Evolutionary conservation across 2,888 invertebrate genomes (phyloP), one percentile per base, ranked within the genome.

Genomic region (Apantesis nais): DNA sequence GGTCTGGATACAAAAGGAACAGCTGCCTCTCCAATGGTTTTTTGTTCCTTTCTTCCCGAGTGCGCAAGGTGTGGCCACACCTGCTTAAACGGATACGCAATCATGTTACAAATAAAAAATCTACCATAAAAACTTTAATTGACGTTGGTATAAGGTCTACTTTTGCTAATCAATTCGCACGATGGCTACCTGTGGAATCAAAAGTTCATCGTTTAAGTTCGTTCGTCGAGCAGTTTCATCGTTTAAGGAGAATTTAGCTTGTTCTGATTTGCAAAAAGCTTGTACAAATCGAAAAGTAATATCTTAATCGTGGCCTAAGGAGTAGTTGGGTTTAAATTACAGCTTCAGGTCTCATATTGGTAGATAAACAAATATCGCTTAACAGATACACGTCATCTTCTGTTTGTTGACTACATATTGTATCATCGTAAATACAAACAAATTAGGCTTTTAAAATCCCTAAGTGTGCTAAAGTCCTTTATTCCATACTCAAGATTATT

Each of bases 51-150:
- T 83, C 78, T 77, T 80, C 71, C 73, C 74, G 70, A 74, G 73
- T 76, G 78, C 85, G 83, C 90, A 90, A 90, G 90, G 89, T 90
- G 90, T 79, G 76, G 74, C 71, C 72, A 78, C 90, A 90, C 89
- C 90, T 90, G 90, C 86, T 73, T 76, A 77, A 83, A 78, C 85
- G 85, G 83, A 84, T 85, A 83, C 77, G 64, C 66, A 66, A 74
- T 69, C 74, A 66, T 74, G 75, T 77, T 77, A 77, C 71, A 66
- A 71, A n/a, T 60, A 70, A 29, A 41, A 22, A 14, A 19, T 12
- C 48, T 39, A 19, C n/a, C 62, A 62, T 52, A 64, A 64, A 62
- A 62, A 66, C 78, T 68, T 22, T 74, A 79, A 58, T 3, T 0
- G 0, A 0, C 4, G 16, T 62, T 1, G 2, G 14, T 39, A 68